Evolutionary conservation across 2,113 vertebrate genomes (phyloP).

Genomic region (Aramus guarauna): DNA sequence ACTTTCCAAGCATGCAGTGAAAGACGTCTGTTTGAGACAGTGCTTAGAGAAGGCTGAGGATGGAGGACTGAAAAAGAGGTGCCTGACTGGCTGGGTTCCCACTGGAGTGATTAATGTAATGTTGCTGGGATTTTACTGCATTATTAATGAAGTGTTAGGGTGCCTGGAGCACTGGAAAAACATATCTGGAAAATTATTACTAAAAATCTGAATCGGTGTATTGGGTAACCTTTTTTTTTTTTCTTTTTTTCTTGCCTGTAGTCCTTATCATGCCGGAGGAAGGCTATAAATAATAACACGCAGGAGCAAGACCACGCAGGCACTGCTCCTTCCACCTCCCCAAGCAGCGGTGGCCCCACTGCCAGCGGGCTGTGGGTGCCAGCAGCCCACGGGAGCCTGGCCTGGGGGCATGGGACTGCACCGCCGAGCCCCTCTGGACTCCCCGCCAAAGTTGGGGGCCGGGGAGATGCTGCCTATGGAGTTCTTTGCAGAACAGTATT

Average conservation of each 20-base stretch:
- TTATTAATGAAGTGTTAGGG: slow-evolving; percentile 61
- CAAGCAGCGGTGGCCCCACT: fast-evolving
- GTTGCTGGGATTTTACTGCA: slow-evolving; percentile 58
- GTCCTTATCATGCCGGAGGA: neutral
- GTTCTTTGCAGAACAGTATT: neutral
- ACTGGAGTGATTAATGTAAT: slow-evolving; percentile 47
- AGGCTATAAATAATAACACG: neutral
- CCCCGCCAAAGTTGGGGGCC: fast-evolving
- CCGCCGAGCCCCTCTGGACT: too few species aligned
- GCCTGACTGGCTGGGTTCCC: slow-evolving; percentile 59
- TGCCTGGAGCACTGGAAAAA: slow-evolving; percentile 55
- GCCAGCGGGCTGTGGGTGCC: neutral
- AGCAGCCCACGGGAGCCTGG: neutral
- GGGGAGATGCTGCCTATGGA: neutral
- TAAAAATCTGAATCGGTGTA: slow-evolving; percentile 24
- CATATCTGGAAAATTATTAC: slow-evolving; percentile 43
- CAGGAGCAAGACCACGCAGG: neutral
- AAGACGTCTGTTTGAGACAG: slow-evolving; percentile 58
- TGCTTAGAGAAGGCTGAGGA: slow-evolving; percentile 43
- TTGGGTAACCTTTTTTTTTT: neutral
- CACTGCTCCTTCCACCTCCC: neutral
- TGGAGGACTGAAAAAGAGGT: slow-evolving; percentile 50
- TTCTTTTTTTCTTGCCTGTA: neutral
- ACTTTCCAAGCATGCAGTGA: slow-evolving; percentile 60
- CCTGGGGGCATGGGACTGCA: neutral